phyloP scores from a whole-genome alignment of 2,113 vertebrate genomes.

The Terrapene triunguis region DNA sequence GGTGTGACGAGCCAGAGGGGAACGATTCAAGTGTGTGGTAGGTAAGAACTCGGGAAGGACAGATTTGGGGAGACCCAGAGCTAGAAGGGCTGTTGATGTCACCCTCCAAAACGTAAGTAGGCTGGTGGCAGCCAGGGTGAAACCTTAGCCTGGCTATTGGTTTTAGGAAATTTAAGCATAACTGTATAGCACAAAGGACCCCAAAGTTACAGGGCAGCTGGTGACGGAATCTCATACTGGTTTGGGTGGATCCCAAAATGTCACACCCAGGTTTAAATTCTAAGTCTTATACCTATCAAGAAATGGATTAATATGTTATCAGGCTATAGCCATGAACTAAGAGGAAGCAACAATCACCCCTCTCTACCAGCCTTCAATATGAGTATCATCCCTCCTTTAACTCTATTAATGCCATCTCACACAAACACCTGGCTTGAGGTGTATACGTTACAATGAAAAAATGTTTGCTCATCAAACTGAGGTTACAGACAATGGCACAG shows the following conservation, averaged over 20 bases:
- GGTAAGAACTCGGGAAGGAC: neutral
- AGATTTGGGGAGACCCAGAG: neutral
- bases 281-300: neutral
- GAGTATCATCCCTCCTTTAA: neutral
- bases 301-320: neutral
- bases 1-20: neutral
- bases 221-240: neutral
- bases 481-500: neutral
- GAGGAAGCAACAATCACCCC: neutral
- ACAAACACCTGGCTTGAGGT: neutral
- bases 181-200: neutral
- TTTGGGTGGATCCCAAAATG: neutral
- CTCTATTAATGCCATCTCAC: neutral
- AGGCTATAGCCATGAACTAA: neutral
- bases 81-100: neutral
- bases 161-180: neutral
- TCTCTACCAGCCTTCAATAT: neutral
- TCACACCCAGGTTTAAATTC: neutral
- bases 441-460: neutral
- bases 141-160: neutral
- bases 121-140: neutral
- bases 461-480: neutral
- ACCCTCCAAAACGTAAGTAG: neutral
- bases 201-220: neutral
- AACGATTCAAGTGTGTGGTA: neutral